Conservation (phyloP, 1,140 invertebrate genomes). For the Aphidius gifuensis region DNA sequence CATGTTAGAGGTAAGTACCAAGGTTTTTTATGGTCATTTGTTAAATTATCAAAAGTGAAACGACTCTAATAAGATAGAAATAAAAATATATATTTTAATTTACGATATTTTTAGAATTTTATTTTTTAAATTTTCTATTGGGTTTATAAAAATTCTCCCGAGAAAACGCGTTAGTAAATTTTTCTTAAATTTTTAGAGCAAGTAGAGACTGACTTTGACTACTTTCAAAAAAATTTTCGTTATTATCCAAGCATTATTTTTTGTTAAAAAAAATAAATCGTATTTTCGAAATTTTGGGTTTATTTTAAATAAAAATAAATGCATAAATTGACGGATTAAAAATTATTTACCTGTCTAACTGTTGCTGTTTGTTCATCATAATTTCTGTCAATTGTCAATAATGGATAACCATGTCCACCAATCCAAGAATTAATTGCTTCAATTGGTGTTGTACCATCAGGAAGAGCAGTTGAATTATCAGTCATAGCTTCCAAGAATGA, state of each 20-base stretch:
- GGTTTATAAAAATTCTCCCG: background rate
- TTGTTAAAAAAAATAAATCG: no score
- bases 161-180: no score
- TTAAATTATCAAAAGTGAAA: constrained; percentile 32
- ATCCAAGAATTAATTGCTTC: constrained; percentile 64
- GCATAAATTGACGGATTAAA: background rate
- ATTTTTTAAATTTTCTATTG: background rate
- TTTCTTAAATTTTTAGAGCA: no score
- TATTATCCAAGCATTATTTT: no score
- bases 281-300: background rate
- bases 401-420: constrained; percentile 63
- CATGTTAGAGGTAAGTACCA: constrained; percentile 62
- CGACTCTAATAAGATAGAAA: constrained; percentile 28
- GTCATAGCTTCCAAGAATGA: constrained; percentile 62
- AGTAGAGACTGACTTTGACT: no score
- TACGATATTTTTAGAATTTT: background rate
- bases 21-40: constrained; percentile 25
- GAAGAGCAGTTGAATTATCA: constrained; percentile 50
- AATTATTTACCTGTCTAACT: constrained; percentile 51
- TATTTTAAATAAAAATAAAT: background rate
- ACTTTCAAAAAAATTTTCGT: no score
- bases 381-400: constrained; percentile 60
- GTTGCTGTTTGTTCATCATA: constrained; percentile 49
- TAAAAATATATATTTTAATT: constrained; percentile 5
- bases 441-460: constrained; percentile 43